Evolutionary conservation across 1,140 invertebrate genomes (phyloP), one percentile per base, ranked within the genome.

Genomic region (Neuroterus valhalla): DNA sequence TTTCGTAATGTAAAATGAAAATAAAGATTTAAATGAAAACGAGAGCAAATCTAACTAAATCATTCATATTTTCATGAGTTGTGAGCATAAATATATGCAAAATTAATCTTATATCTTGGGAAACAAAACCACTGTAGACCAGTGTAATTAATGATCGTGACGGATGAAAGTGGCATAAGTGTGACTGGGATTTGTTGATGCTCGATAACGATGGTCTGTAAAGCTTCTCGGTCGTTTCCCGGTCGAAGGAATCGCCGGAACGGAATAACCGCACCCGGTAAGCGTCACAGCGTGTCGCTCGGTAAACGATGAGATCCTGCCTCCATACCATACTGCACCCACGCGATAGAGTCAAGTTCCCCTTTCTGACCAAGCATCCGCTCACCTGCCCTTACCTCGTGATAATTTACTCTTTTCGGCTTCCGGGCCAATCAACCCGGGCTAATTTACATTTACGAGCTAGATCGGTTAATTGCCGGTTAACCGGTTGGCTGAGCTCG

Each of bases 401-500:
- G 84, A 86, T 87, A 88, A 88, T 87, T 89, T 84, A 87, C 86
- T 84, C 83, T 88, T 84, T 88, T 85, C 80, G 82, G 83, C 85
- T 86, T 83, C 82, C 80, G 82, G 75, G 70, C 81, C 80, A 83
- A 84, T 86, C 84, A 77, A 66, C 69, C 67, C 79, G 50, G 83
- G 70, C 79, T 87, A 87, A 88, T 88, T 87, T 87, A 87, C 85
- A 87, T 87, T 87, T 85, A 84, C 85, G 80, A 82, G 84, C 74
- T 82, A 84, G 85, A 87, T 89, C 87, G 87, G 85, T 80, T 89
- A 89, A 90, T 89, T 89, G 88, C 88, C 87, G 88, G 88, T 90
- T 90, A 87, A 90, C 87, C 84, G 89, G 88, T 89, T 85, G 85
- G 82, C 73, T 82, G 84, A 79, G 66, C 78, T 85, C 78, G 79